Base-by-base conservation (phyloP, 2,888 invertebrate species). In the Ptychoptera albimana region DNA sequence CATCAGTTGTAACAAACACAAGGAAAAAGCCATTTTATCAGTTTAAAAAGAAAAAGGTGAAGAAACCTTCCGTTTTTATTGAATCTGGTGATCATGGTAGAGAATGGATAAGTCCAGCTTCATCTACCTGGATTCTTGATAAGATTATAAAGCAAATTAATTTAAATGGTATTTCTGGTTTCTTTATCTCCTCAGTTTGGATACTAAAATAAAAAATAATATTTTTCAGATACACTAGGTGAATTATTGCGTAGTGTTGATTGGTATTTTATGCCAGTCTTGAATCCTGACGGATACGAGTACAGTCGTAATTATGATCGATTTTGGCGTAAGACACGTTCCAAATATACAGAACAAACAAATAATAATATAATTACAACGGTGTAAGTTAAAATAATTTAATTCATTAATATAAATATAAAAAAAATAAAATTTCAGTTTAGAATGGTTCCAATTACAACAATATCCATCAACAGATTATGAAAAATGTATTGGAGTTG, bases 91-190 rank as follows among this genome's bases (percentile, higher is more conserved):
- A 74, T 47, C 81, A 82, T 54, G 81, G 79, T 2, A 61, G 78
- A 52, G 86, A 86, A 63, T 86, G 86, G 86, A 82, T 86, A 52
- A 73, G 82, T 2, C 80, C 83, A 0, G 83, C 86, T 0, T 77
- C 79, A 1, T 76, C 80, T 36, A 77, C 80, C 14, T 83, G 79
- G 74, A 77, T 81, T 54, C 63, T 81, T 46, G 75, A 74, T 50
- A 40, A 30, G 11, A 15, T 40, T 11, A 2, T 40, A 2, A 14
- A 40, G 10, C 4, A 12, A 10, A 3, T 40, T 11, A 5, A 15
- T 14, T 8, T 14, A 10, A 40, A 40, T 40, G 31, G n/a, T 30
- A 40, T 31, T 10, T 31, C 2, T 14, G 30, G 23, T 7, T n/a
- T n/a, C n/a, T n/a, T n/a, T n/a, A n/a, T n/a, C n/a, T 23, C 3